Conservation (phyloP, 2,113 vertebrate species). For the Poeciliopsis retropinna region DNA sequence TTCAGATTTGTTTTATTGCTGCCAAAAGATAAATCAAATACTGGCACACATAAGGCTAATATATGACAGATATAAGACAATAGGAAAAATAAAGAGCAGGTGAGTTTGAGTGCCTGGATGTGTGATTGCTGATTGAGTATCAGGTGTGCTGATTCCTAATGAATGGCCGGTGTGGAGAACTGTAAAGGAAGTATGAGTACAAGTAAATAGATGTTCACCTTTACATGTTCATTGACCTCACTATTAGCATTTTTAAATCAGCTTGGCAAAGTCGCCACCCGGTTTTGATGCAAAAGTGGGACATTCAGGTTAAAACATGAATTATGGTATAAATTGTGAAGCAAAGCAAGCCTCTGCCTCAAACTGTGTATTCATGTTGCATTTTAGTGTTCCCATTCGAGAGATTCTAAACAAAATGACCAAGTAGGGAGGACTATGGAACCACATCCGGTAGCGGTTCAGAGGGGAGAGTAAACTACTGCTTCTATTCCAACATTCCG, state of each 20-base stretch:
- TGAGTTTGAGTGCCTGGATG: no score
- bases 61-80: no score
- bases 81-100: no score
- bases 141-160: no score
- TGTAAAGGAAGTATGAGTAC: not conserved
- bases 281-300: not conserved
- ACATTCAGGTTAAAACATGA: not conserved
- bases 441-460: constrained; percentile 62
- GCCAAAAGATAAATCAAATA: no score
- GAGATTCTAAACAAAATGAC: not conserved
- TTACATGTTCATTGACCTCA: not conserved
- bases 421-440: not conserved
- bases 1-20: no score
- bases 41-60: no score
- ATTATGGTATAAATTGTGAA: not conserved
- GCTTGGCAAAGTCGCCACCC: not conserved
- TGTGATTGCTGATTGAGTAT: no score
- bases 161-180: no score
- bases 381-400: not conserved
- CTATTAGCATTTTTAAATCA: not conserved
- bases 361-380: constrained; percentile 1
- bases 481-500: constrained; percentile 80
- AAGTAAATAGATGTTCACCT: not conserved
- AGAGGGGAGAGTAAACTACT: constrained; percentile 82
- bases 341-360: not conserved